Conservation (phyloP, 1,140 invertebrate genomes). For the Nephotettix cincticeps region DNA sequence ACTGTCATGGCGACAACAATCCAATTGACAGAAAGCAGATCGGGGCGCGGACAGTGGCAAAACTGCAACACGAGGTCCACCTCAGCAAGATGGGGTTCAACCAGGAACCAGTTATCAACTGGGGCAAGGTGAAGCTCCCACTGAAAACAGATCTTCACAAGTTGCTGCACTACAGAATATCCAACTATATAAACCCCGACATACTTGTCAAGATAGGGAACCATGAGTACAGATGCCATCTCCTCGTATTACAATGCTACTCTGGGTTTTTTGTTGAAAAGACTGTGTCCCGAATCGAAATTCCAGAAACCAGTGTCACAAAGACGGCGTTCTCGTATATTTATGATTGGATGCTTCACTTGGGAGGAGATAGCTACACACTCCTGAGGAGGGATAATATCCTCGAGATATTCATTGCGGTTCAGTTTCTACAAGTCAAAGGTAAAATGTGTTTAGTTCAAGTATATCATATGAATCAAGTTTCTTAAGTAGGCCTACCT, state of each 20-base stretch:
- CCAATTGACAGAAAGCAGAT: no score
- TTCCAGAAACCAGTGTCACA: constrained; percentile 54
- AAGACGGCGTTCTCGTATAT: constrained; percentile 62
- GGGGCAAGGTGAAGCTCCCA: constrained; percentile 53
- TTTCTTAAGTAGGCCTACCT: no score
- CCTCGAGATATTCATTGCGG: constrained; percentile 64
- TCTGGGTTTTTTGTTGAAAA: constrained; percentile 55
- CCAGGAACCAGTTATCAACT: constrained; percentile 51
- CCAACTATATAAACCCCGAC: constrained; percentile 53
- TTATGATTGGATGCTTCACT: constrained; percentile 73
- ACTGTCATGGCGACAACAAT: no score
- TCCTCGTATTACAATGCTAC: constrained; percentile 59
- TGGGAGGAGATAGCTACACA: constrained; percentile 55
- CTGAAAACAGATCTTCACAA: constrained; percentile 57
- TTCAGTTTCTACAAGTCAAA: constrained; percentile 65
- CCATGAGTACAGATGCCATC: constrained; percentile 58
- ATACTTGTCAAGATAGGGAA: constrained; percentile 55
- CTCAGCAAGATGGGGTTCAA: constrained; percentile 50
- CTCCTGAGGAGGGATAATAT: constrained; percentile 62
- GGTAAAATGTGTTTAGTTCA: no score
- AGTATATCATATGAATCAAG: no score
- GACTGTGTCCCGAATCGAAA: constrained; percentile 51
- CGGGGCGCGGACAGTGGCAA: not conserved
- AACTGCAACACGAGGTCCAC: not conserved
- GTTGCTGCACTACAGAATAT: constrained; percentile 54